Evolutionary conservation across 2,113 vertebrate genomes (phyloP), one percentile per base, ranked within the genome.

Genomic region (Dicaeum eximium): DNA sequence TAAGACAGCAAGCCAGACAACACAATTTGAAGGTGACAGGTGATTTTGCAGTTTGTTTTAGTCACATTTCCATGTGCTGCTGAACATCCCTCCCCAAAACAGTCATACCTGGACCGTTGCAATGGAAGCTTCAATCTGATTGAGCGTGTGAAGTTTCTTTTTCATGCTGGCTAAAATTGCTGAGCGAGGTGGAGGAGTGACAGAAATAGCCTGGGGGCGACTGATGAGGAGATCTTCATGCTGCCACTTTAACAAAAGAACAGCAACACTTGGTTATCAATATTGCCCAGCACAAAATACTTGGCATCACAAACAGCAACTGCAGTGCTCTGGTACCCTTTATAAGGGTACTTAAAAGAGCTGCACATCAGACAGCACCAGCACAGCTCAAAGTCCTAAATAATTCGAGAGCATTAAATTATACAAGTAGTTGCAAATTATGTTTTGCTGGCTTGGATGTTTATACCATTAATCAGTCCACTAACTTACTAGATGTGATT

Each of bases 131-230:
- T 99, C 99, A 44, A 99, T 99, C 81, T 99, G 99, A 94, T 99
- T 99, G 80, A 99, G 98, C 0, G 99, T 99, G 79, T 99, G 99
- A 45, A 99, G 98, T 94, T 99, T 99, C 98, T 99, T 99, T 94
- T 99, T 99, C 99, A 99, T 99, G 97, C 98, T 99, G 97, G 98
- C 98, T 89, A 99, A 97, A 95, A 99, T 99, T 79, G 99, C 98
- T 40, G 99, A 98, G 5, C 99, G 99, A 61, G 99, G 99, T 11
- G 99, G 99, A 33, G 99, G 98, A 65, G 98, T 99, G 79, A 99
- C 98, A 8, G 99, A 98, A 90, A 99, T 97, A 15, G 99, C 98
- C 94, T 99, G 99, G 44, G 98, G 99, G 25, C 98, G 98, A 56
- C 97, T 98, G 64, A 99, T 99, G 61, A 99, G 98, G 22, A 99